phyloP scores from a whole-genome alignment of 92 coral and sea anemone species.

The Pocillopora grandis region DNA sequence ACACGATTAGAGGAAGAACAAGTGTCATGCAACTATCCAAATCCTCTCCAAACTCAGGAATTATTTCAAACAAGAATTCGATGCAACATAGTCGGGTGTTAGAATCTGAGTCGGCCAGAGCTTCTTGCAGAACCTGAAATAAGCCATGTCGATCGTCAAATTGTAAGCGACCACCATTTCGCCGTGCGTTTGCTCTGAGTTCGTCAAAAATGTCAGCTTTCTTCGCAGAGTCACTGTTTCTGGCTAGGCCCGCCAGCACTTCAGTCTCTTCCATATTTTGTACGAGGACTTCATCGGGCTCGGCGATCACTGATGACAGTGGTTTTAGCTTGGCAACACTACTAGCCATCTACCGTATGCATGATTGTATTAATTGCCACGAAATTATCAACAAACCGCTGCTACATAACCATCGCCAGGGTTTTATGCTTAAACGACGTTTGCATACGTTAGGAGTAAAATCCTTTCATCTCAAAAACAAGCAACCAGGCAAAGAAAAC shows the following conservation, averaged over 20 bases:
- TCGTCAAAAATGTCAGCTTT: constrained; percentile 89
- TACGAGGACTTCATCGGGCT: constrained; percentile 90
- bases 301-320: constrained; percentile 90
- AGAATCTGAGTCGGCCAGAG: constrained; percentile 80
- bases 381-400: constrained; percentile 69
- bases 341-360: constrained; percentile 75
- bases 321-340: constrained; percentile 99
- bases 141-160: constrained; percentile 91
- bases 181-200: constrained; percentile 90
- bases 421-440: constrained; percentile 19
- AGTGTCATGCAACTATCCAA: constrained; percentile 93
- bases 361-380: constrained; percentile 61
- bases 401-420: constrained; percentile 58
- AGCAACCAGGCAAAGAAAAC: constrained; percentile 32
- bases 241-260: constrained; percentile 89
- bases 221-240: constrained; percentile 73
- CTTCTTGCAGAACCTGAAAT: constrained; percentile 90
- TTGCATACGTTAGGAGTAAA: constrained; percentile 28
- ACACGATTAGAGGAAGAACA: constrained; percentile 90
- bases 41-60: constrained; percentile 94
- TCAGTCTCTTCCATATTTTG: constrained; percentile 92
- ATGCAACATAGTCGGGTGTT: constrained; percentile 89
- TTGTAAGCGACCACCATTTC: constrained; percentile 94
- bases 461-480: constrained; percentile 33
- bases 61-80: constrained; percentile 89